Base-by-base conservation (phyloP, 2,797 vertebrate genomes). In the Urophycis tenuis region DNA sequence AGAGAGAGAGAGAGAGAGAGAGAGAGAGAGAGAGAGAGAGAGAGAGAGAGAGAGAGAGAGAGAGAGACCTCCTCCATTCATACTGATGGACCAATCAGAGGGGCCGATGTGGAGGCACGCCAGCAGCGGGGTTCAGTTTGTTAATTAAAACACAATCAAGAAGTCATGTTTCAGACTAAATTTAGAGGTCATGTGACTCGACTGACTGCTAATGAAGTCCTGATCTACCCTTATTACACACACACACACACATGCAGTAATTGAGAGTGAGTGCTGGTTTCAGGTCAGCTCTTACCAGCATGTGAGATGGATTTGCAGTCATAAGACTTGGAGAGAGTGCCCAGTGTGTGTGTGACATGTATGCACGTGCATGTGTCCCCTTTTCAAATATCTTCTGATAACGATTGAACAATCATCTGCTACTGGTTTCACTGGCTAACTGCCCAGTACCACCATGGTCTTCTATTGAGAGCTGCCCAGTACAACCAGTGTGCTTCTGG, bases 21-120 rank as follows among this genome's bases (percentile, higher is more conserved):
- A 36, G 71, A 86, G 74, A 82, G 81, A 0, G 5, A 29, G 77
- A 14, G 34, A 36, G 35, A 36, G 35, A 36, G 35, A 36, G 35
- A 36, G 35, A 36, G 35, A 36, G 35, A 36, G 35, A 36, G 35
- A 36, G 35, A 39, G 36, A 39, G 36, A 39, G 36, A 39, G 36
- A 12, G 5, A 2, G 1, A n/a, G 22, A 34, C 79, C 77, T 64
- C 32, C 0, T n/a, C 79, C 86, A 89, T 88, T 90, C 83, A 89
- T 81, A 71, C 78, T 76, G 49, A 45, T 74, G 76, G 84, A 79
- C 89, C 90, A 89, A 89, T 91, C 64, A 70, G 2, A 25, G 2
- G 2, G 49, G 36, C 73, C 9, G 69, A 69, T 81, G 71, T 73
- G 73, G 70, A 77, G 39, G 2, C 72, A 15, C 45, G 1, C 4